Percentiles rank a stretch among this genome's conserved stretches.
These are phyloP conservation scores for Caenorhabditis imperialis DNA, from an alignment of 2,888 invertebrate genomes.

Conservation along the genomic window DNA sequence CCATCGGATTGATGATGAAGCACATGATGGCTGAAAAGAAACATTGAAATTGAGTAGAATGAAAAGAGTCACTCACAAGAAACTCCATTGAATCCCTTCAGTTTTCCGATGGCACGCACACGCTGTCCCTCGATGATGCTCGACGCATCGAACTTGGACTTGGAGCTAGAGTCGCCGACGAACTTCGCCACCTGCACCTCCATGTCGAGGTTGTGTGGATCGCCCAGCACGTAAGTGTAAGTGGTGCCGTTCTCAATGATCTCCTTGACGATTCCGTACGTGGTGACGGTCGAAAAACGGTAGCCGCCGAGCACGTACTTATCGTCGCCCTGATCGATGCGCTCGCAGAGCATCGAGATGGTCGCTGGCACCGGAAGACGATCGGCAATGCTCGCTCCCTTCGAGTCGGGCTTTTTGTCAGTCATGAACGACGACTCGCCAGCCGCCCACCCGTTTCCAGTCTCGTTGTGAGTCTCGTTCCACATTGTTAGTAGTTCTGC, in stretches of 20 bases:
- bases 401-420: slow-evolving; percentile 36
- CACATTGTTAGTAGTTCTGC: slow-evolving; percentile 34
- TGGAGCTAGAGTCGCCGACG: slow-evolving; percentile 1
- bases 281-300: slow-evolving; percentile 43
- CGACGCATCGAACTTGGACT: slow-evolving; percentile 26
- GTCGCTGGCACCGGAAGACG: slow-evolving; percentile 46
- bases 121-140: slow-evolving; percentile 29
- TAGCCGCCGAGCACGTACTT: slow-evolving; percentile 38
- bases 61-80: slow-evolving; percentile 18
- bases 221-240: slow-evolving; percentile 19
- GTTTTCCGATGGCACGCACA: slow-evolving; percentile 43
- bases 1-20: slow-evolving; percentile 37
- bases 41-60: no score
- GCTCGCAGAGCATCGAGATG: slow-evolving; percentile 20
- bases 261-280: slow-evolving; percentile 39
- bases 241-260: slow-evolving; percentile 28
- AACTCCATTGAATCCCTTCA: slow-evolving; percentile 41
- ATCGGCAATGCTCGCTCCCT: slow-evolving; percentile 23
- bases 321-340: slow-evolving; percentile 24
- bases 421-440: slow-evolving; percentile 46
- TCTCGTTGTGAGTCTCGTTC: slow-evolving; percentile 30
- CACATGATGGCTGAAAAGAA: slow-evolving; percentile 39
- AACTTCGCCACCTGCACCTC: slow-evolving; percentile 32
- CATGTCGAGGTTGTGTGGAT: slow-evolving; percentile 26
- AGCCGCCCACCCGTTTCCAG: slow-evolving; percentile 42